These are phyloP conservation scores for Parasteatoda tepidariorum DNA, from an alignment of 1,140 invertebrate genomes.

Conservation along the genomic window DNA sequence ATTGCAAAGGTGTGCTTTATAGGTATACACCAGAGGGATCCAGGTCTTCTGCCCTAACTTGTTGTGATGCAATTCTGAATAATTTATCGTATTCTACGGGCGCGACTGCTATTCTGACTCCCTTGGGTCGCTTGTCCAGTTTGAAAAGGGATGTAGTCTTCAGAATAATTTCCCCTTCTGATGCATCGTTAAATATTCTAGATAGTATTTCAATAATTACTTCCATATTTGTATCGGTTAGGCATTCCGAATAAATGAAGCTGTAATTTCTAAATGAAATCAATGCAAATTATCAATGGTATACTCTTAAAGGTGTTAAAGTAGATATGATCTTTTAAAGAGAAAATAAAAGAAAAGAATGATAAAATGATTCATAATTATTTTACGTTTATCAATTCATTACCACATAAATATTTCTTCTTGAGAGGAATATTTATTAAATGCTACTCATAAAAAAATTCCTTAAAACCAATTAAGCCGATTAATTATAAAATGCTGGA, in stretches of 20 bases:
- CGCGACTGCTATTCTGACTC: constrained; percentile 47
- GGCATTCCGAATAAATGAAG: too few relatives aligned
- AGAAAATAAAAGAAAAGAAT: too few relatives aligned
- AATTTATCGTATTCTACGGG: constrained; percentile 53
- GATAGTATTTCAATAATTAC: constrained; percentile 53
- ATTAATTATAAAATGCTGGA: too few relatives aligned
- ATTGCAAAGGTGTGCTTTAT: constrained; percentile 1
- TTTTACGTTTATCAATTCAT: too few relatives aligned
- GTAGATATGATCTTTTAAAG: too few relatives aligned
- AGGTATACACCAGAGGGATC: constrained; percentile 19
- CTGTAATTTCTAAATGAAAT: constrained; percentile 24
- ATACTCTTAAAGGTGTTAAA: too few relatives aligned
- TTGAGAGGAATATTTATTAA: too few relatives aligned
- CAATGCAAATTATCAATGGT: too few relatives aligned
- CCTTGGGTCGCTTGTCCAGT: constrained; percentile 16
- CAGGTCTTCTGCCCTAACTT: constrained; percentile 20
- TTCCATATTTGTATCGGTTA: constrained; percentile 47
- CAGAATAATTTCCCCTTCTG: constrained; percentile 42
- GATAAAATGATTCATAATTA: too few relatives aligned
- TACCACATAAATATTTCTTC: too few relatives aligned
- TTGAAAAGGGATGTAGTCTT: constrained; percentile 12
- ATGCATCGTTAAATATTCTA: constrained; percentile 48
- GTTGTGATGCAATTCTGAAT: constrained; percentile 58
- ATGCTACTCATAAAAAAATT: too few relatives aligned
- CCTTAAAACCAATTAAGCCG: too few relatives aligned